Evolutionary conservation across 2,113 vertebrate genomes (phyloP).

Genomic region (Peromyscus californicus): DNA sequence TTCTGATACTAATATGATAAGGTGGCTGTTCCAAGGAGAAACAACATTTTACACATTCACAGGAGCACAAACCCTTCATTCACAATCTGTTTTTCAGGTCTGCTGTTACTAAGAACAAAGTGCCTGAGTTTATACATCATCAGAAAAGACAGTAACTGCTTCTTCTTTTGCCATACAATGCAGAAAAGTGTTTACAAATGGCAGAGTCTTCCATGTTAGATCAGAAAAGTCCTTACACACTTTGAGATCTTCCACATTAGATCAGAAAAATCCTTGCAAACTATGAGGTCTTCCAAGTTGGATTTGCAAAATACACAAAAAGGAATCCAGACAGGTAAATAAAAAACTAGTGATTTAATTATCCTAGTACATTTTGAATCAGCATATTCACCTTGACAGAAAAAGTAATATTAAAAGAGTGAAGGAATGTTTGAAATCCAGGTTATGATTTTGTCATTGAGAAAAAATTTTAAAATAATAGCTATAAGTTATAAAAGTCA

Average conservation of each 20-base stretch:
- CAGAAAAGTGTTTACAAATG: constrained; percentile 4
- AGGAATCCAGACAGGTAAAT: background rate
- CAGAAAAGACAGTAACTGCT: background rate
- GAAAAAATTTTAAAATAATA: background rate
- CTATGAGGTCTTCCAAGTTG: background rate
- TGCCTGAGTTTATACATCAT: constrained; percentile 47
- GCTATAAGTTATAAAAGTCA: constrained; percentile 8
- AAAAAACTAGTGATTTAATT: background rate
- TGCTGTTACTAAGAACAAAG: constrained; percentile 37
- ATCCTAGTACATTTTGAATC: background rate
- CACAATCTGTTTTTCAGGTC: background rate
- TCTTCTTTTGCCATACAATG: constrained; percentile 25
- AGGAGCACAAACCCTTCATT: background rate
- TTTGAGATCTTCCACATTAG: background rate
- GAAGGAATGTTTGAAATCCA: constrained; percentile 57
- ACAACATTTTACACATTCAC: constrained; percentile 19
- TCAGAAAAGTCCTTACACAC: background rate
- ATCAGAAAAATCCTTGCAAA: background rate
- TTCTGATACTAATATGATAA: background rate
- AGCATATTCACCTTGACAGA: background rate
- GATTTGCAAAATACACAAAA: background rate
- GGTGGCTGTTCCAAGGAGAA: background rate
- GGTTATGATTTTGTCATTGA: constrained; percentile 21
- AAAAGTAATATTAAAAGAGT: background rate
- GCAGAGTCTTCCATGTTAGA: background rate